Conservation (phyloP, 2,113 vertebrate species). For the Aythya baeri region DNA sequence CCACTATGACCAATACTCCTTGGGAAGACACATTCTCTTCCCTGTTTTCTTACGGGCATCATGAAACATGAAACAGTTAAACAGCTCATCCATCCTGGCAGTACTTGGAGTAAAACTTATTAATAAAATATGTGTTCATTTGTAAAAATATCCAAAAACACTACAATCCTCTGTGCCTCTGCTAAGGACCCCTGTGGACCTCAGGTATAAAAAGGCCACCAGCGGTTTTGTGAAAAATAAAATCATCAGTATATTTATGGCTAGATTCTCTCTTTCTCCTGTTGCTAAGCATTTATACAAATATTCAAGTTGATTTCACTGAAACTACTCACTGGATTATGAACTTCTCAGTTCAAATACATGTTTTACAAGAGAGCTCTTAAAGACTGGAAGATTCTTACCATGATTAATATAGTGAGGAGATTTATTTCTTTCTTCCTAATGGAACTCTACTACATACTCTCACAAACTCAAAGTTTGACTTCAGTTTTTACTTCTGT, state of each 20-base stretch:
- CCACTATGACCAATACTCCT: background rate
- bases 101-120: background rate
- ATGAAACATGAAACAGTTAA: background rate
- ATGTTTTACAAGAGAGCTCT: background rate
- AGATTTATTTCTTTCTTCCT: background rate
- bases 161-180: background rate
- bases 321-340: background rate
- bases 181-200: background rate
- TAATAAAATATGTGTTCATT: background rate
- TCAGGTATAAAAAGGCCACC: background rate
- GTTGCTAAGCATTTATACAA: constrained; percentile 1
- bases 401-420: background rate
- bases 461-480: background rate
- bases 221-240: background rate
- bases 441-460: background rate
- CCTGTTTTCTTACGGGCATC: background rate
- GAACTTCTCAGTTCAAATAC: background rate
- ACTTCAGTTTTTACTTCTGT: background rate
- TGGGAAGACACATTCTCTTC: background rate
- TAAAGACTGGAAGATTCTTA: background rate
- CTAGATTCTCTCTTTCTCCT: background rate
- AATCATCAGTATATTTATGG: background rate
- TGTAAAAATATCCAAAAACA: background rate
- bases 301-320: background rate
- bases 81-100: background rate